Evolutionary conservation across 2,888 invertebrate species (phyloP), one percentile per base, ranked within the genome.

Genomic region (Metellina segmentata): DNA sequence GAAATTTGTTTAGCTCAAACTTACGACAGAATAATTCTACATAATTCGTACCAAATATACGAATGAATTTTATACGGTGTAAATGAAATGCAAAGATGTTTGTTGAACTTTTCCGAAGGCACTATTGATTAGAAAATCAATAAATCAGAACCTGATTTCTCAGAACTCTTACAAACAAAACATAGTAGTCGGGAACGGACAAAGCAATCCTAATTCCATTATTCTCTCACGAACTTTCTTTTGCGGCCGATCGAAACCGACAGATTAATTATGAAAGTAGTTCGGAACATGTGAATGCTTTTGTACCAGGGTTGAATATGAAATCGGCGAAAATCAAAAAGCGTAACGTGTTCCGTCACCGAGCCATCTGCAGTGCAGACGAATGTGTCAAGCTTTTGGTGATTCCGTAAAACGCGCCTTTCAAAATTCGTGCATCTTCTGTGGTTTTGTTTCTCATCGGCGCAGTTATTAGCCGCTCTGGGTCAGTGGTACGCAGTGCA

Each of bases 401-500:
- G 87, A 87, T 74, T 85, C 69, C 81, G 75, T 74, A 81, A 87
- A 87, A 79, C 79, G 79, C 87, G 79, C 87, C 70, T 87, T 87
- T 87, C 87, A 72, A 72, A 87, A 52, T 87, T 81, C 79, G 19
- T 87, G 49, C 72, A 77, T 82, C 49, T 89, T 19, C n/a, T 6
- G 72, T 78, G 79, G 72, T 87, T 87, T 75, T 34, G 53, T 48
- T 78, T 77, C 78, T 74, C 48, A 81, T 83, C 78, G 52, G 86
- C 72, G 82, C 69, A 77, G 78, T 89, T 71, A 69, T 51, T 83
- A 52, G 48, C 13, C 69, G 81, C 81, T 86, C 81, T 78, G 53
- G 87, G 72, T 85, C 83, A 85, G 87, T 81, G 51, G 87, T 91
- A 91, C 91, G 91, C 91, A 91, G 91, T 91, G 91, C 91, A 91